Evolutionary conservation across 30 jellyfish, hydroid and myxozoan genomes (phyloP), one percentile per base, ranked within the genome.

Genomic region (Turritopsis dohrnii): DNA sequence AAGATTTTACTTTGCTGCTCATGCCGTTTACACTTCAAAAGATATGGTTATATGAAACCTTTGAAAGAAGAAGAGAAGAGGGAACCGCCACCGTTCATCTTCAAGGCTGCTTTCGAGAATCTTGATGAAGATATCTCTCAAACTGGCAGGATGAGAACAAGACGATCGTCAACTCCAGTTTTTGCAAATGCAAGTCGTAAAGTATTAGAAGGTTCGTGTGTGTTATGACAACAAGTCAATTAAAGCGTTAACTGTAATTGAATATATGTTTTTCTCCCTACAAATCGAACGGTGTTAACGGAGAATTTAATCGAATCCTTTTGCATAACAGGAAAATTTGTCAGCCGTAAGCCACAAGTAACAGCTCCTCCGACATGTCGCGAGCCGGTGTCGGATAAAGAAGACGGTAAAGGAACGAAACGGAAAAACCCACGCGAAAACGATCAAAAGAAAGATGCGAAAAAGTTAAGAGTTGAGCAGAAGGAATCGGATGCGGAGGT

Each of bases 111-210:
- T 1, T 94, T 94, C 69, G 97, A 86, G 71, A 94, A 87, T 72
- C 93, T 84, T 16, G 96, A 89, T 29, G 99, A 94, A 20, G 90
- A 88, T 24, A 41, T 81, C 31, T 74, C 82, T 54, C 73, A 80
- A 74, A 30, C 96, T 29, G 96, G 98, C 18, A 88, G 99, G 41
- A 94, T 94, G 96, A 90, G 99, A 53, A 94, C 99, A 0, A 72
- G 99, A 75, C 79, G 99, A 71, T 94, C 99, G 8, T 86, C 99
- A 0, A 94, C 99, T 17, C 99, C 99, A 18, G 84, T 94, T 52
- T 92, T 60, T 60, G 90, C 88, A 71, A 89, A 94, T 41, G 85
- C 89, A 30, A 86, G 86, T 72, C 86, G 89, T 66, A 87, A 86
- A 1, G 53, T 89, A 26, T 96, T 86, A n/a, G 99, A 94, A 66